Conservation (phyloP, 2,888 invertebrate species). For the Cantharis nigra region DNA sequence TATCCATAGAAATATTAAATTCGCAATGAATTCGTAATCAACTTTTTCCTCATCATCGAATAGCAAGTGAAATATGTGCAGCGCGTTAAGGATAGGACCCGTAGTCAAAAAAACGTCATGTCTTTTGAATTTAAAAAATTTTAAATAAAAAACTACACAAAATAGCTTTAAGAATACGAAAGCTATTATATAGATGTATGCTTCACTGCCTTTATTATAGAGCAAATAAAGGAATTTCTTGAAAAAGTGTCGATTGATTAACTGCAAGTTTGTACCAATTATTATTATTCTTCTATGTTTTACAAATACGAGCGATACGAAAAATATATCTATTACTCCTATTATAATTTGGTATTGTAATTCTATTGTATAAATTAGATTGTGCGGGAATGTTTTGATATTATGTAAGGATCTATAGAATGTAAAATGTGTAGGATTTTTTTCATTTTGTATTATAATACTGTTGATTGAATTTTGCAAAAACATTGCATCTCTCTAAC, state of each 20-base stretch:
- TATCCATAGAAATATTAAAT: neutral
- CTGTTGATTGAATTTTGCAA: conserved; percentile 43
- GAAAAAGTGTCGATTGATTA: neutral
- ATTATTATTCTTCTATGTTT: neutral
- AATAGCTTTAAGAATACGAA: neutral
- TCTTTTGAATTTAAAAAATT: neutral
- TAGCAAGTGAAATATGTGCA: neutral
- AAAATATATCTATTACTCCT: neutral
- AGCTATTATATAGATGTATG: neutral
- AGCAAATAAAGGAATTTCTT: neutral
- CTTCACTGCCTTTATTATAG: neutral
- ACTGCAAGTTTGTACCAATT: neutral
- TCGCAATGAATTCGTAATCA: neutral
- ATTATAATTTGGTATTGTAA: conserved; percentile 5
- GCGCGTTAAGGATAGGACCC: neutral
- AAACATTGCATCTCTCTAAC: conserved; percentile 49
- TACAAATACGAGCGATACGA: neutral
- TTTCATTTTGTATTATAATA: conserved; percentile 46
- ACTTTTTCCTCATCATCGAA: neutral
- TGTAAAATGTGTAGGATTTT: conserved; percentile 45
- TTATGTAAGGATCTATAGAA: conserved; percentile 44
- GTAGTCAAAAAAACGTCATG: neutral
- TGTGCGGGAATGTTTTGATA: conserved; percentile 33
- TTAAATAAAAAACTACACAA: neutral
- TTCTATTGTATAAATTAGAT: conserved; percentile 33